phyloP scores from a whole-genome alignment of 1,140 invertebrate genomes.

The Aporrectodea caliginosa region DNA sequence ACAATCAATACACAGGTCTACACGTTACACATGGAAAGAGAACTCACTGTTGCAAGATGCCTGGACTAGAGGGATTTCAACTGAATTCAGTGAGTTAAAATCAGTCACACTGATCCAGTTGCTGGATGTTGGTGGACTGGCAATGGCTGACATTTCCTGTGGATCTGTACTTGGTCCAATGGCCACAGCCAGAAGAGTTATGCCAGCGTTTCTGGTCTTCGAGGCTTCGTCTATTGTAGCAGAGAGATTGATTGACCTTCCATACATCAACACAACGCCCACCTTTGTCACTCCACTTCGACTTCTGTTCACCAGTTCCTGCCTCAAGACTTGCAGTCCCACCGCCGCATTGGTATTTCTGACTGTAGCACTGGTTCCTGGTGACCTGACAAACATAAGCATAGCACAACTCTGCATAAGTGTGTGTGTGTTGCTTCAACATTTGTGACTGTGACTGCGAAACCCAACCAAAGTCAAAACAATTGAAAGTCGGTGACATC shows the following conservation, averaged over 20 bases:
- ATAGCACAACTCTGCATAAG: too few relatives aligned
- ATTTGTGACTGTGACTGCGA: too few relatives aligned
- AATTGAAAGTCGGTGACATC: too few relatives aligned
- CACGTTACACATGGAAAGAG: background rate
- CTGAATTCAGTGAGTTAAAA: slow-evolving; percentile 1
- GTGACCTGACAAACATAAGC: too few relatives aligned
- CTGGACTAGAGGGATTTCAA: background rate
- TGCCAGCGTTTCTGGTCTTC: background rate
- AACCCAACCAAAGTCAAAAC: too few relatives aligned
- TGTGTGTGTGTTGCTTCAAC: too few relatives aligned
- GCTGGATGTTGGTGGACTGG: slow-evolving; percentile 4
- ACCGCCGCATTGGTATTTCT: too few relatives aligned
- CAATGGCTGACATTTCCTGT: slow-evolving; percentile 3
- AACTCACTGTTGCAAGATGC: slow-evolving; percentile 21
- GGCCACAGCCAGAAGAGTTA: slow-evolving; percentile 18
- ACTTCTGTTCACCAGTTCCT: background rate
- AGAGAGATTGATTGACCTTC: slow-evolving; percentile 5
- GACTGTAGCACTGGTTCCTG: too few relatives aligned
- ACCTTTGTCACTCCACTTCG: background rate
- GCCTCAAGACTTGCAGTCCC: background rate
- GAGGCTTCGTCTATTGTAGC: slow-evolving; percentile 13
- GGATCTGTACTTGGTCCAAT: slow-evolving; percentile 7
- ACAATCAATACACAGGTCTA: background rate
- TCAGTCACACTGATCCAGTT: slow-evolving; percentile 8
- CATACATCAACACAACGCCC: slow-evolving; percentile 24